Base-by-base conservation (phyloP, 2,113 vertebrate genomes). In the Gallinago undulata region DNA sequence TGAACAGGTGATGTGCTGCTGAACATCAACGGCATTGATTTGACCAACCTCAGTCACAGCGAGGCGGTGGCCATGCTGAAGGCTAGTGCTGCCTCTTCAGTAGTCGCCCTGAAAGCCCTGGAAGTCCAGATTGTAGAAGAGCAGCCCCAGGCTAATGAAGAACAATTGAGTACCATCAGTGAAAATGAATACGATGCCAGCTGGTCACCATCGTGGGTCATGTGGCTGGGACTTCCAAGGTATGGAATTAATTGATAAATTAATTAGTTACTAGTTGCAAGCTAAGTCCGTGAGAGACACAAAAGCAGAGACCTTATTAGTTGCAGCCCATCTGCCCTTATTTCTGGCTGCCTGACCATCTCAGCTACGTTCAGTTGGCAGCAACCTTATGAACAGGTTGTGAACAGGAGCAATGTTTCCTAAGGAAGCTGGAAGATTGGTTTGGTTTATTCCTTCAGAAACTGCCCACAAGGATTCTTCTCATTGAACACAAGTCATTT, bases 191-290 rank as follows among this genome's bases (percentile, higher is more conserved):
- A 99, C 0, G 99, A 99, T 39, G 98, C 99, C 93, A 99, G 98
- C 94, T 99, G 99, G 99, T 99, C 99, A 15, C 99, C 99, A 0
- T 99, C 99, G 0, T 99, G 99, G 99, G 97, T 99, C 95, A 99
- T 99, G 99, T 99, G 99, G 99, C 98, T 99, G 30, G 99, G 99
- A 48, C 98, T 99, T 69, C 99, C 99, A 72, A 99, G 99, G 99
- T 99, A 96, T 1, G 1, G 41, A 23, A 83, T 47, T n/a, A 35
- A 62, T 84, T 5, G 1, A 45, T 53, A 19, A 21, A 74, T 14
- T 80, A 51, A 79, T 92, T 81, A 31, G 25, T 84, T 68, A 53
- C 19, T 45, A 82, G 28, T 47, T 89, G 55, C 16, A 75, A 75
- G 41, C 53, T n/a, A 51, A 43, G 31, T 50, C 47, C 5, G 7